Evolutionary conservation across 1,140 invertebrate species (phyloP).

Genomic region (Cephus cinctus): DNA sequence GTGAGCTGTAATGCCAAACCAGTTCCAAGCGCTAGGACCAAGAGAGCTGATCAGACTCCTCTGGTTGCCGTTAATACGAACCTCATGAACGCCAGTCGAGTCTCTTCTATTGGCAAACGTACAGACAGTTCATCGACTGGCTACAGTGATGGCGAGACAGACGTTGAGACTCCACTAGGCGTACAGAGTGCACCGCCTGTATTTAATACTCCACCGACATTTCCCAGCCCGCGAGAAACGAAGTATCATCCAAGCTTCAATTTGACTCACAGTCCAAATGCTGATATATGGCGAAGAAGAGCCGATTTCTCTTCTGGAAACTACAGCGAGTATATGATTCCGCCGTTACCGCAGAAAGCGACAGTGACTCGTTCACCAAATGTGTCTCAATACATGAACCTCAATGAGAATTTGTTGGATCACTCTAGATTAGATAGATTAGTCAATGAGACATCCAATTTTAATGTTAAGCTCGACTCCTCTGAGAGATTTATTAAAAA

Average conservation of each 20-base stretch:
- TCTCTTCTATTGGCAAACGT: conserved; percentile 35
- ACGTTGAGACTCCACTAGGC: conserved; percentile 45
- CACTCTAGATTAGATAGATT: conserved; percentile 40
- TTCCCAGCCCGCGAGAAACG: conserved; percentile 33
- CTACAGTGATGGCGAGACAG: conserved; percentile 58
- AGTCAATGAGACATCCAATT: conserved; percentile 40
- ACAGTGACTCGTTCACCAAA: conserved; percentile 45
- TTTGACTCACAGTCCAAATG: conserved; percentile 38
- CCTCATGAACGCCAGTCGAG: conserved; percentile 31
- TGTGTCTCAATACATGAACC: conserved; percentile 41
- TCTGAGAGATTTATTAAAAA: conserved; percentile 30
- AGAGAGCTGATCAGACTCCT: conserved; percentile 42
- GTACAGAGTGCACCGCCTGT: conserved; percentile 51
- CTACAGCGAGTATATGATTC: conserved; percentile 33
- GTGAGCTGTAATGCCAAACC: conserved; percentile 34
- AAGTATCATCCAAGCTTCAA: conserved; percentile 33
- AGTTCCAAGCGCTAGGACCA: conserved; percentile 43
- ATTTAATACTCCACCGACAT: conserved; percentile 41
- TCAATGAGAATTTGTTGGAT: conserved; percentile 41
- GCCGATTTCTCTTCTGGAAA: conserved; percentile 27
- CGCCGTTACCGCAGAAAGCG: conserved; percentile 39
- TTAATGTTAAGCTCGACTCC: conserved; percentile 32
- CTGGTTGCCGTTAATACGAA: conserved; percentile 27
- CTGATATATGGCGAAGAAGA: conserved; percentile 46
- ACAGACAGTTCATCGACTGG: conserved; percentile 51